Conservation (phyloP, 2,888 invertebrate genomes). For the Drosophila vallismaia region DNA sequence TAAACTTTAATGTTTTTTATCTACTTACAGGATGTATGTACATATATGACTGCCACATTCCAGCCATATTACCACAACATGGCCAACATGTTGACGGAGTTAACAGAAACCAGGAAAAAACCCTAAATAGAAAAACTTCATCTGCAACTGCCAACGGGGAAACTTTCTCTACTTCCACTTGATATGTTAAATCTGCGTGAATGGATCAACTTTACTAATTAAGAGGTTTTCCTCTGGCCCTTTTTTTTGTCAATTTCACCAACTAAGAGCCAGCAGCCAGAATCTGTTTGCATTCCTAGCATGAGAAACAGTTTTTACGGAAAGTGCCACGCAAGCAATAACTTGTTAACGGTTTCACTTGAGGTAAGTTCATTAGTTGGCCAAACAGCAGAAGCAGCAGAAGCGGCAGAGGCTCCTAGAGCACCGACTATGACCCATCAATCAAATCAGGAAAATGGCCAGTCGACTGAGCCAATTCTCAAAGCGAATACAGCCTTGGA, state of each 20-base stretch:
- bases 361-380: conserved; percentile 63
- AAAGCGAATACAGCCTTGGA: conserved; percentile 7
- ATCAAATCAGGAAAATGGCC: conserved; percentile 73
- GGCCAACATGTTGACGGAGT: conserved; percentile 12
- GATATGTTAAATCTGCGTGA: conserved; percentile 47
- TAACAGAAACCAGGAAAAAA: conserved; percentile 13
- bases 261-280: conserved; percentile 1
- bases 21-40: neutral
- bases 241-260: conserved; percentile 1
- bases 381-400: conserved; percentile 16
- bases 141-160: conserved; percentile 5
- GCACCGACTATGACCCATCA: conserved; percentile 52
- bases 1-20: neutral
- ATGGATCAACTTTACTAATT: conserved; percentile 69
- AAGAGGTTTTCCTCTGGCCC: conserved; percentile 21
- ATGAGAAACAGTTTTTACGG: conserved; percentile 3
- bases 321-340: conserved; percentile 45
- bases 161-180: conserved; percentile 26
- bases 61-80: conserved; percentile 7
- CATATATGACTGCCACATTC: conserved; percentile 9
- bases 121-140: conserved; percentile 7
- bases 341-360: conserved; percentile 66
- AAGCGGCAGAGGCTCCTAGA: too few relatives aligned
- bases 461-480: conserved; percentile 44
- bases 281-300: neutral